A percentile compares a stretch with the other conserved stretches of the same genome.
Conservation (phyloP, 2,113 vertebrate genomes). For the Pterocles gutturalis region DNA sequence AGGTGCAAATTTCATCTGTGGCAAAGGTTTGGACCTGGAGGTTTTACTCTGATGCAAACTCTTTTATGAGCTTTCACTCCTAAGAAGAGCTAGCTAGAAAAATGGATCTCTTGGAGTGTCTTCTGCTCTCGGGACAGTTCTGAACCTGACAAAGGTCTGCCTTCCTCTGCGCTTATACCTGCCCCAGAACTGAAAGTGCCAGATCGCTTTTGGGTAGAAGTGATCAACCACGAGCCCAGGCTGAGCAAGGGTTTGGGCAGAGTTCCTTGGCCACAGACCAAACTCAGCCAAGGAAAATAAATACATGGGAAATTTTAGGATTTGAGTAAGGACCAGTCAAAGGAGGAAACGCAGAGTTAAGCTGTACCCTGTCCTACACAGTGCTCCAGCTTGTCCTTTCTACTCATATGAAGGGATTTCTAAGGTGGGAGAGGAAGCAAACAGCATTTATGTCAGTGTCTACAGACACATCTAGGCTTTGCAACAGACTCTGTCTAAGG, state of each 20-base stretch:
- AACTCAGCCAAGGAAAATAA: neutral
- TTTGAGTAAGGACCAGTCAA: neutral
- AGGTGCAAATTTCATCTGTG: neutral
- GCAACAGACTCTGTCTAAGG: neutral
- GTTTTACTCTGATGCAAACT: neutral
- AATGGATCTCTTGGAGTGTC: neutral
- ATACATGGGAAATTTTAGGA: accelerated
- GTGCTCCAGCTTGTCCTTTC: neutral
- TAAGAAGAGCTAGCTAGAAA: neutral
- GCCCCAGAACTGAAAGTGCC: neutral
- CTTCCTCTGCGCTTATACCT: neutral
- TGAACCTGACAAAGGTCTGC: neutral
- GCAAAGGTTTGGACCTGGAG: neutral
- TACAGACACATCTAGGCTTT: neutral
- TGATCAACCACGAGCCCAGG: neutral
- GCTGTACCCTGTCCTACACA: neutral
- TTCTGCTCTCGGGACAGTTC: neutral
- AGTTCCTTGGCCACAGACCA: neutral
- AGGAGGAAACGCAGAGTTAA: neutral
- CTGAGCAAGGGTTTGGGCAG: neutral
- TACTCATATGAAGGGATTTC: accelerated
- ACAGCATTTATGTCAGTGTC: neutral
- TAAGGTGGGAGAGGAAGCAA: neutral
- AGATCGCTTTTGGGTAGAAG: neutral
- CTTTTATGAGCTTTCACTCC: neutral